Conservation (phyloP, 2,113 vertebrate species). For the Carollia perspicillata region DNA sequence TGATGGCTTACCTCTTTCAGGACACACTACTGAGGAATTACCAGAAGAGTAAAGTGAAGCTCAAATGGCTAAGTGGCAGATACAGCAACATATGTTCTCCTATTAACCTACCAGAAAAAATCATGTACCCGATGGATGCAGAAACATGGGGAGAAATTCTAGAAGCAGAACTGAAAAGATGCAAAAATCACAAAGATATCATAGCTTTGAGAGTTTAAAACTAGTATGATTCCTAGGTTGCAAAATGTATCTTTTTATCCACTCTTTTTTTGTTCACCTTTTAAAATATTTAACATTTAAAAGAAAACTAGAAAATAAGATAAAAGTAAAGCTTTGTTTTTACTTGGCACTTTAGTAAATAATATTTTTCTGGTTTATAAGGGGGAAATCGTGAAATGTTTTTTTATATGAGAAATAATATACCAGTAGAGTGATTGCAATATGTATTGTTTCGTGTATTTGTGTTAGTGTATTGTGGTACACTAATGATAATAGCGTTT, state of each 20-base stretch:
- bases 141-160: constrained; percentile 94
- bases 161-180: constrained; percentile 90
- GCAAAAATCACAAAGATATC: neutral
- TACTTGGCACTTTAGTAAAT: constrained; percentile 72
- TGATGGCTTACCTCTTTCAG: constrained; percentile 74
- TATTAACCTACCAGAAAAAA: constrained; percentile 81
- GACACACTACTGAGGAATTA: constrained; percentile 89
- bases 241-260: neutral
- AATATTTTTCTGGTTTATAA: constrained; percentile 51
- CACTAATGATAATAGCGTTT: neutral
- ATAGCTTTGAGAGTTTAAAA: neutral
- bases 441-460: constrained; percentile 43
- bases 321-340: constrained; percentile 34
- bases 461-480: neutral
- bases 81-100: constrained; percentile 88
- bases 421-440: neutral
- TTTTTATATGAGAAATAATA: constrained; percentile 54
- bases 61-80: constrained; percentile 88
- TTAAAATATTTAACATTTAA: constrained; percentile 24
- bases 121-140: constrained; percentile 87
- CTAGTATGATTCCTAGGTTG: neutral
- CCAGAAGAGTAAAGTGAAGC: constrained; percentile 87
- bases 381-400: constrained; percentile 31
- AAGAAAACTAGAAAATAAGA: constrained; percentile 36
- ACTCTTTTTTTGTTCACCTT: neutral